Base-by-base conservation (phyloP, 2,113 vertebrate species). In the Sceloporus tristichus region DNA sequence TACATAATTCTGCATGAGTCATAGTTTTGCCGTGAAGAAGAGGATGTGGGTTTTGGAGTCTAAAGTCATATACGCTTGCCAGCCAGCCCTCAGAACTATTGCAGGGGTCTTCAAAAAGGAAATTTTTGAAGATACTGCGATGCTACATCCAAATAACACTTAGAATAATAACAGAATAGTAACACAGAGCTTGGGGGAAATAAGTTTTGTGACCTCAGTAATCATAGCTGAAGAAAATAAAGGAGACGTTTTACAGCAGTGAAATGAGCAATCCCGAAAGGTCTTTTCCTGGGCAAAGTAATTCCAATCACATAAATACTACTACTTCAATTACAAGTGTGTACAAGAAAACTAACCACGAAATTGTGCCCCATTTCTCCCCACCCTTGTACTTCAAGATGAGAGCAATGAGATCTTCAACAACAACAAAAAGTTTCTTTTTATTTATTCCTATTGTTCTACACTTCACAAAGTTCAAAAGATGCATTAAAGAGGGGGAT, bases 31-130 rank as follows among this genome's bases (percentile, higher is more conserved):
- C 83, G 76, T 85, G 88, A 94, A 91, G 90, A 93, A 93, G 91
- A 92, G 90, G 89, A 91, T 91, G 91, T 92, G 93, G 92, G 62
- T 92, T 95, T 92, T 79, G 54, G 82, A 94, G 92, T 65, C 92
- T 81, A 21, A 34, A 88, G 86, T 19, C 83, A 74, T 91, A 70
- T 92, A 82, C 84, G 23, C 21, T 54, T 77, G 80, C 73, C 87
- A 88, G 80, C 73, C 87, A 88, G 59, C 13, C 80, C 59, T 82
- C 56, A 82, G 34, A 87, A 14, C 40, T 80, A 59, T 29, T 0
- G 4, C 10, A 62, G 65, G 71, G 42, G 73, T 34, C 79, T 82
- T 62, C n/a, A 38, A 54, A 21, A 54, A 66, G 66, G 42, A 75
- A 48, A 76, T 7, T 48, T 2, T 34, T 76, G 38, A 2, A 0